Evolutionary conservation across 2,797 vertebrate genomes (phyloP), one percentile per base, ranked within the genome.

Genomic region (Lepus oiostolus): DNA sequence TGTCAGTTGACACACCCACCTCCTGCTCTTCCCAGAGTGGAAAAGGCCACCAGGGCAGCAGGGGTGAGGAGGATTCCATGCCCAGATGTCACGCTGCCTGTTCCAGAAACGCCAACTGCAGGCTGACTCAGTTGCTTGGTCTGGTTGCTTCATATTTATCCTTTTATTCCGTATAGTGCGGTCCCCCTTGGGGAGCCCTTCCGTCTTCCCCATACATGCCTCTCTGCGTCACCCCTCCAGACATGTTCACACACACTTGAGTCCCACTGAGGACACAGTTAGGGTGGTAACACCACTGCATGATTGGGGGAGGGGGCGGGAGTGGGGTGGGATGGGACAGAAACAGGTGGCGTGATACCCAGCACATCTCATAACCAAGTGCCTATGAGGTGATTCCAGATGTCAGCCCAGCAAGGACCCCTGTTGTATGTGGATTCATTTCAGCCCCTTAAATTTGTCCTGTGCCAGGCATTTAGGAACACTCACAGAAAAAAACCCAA

Each of bases 1-100:
- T 97, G 94, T 87, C 79, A 30, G 47, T 88, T 80, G 80, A 70
- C 24, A 83, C 7, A 63, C n/a, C 2, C 75, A 58, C 19, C 21
- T 75, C 60, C 60, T 83, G 5, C 50, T 95, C 77, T 85, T 83
- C 67, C 19, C 32, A 71, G 24, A 76, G n/a, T 30, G 7, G 54
- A 81, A 88, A 4, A 67, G 74, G 26, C 32, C 54, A 80, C 38
- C 50, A 30, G 54, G 63, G 30, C 12, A 16, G 26, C 28, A 21
- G n/a, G 50, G 30, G 38, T 4, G 13, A 32, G 52, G n/a, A 88
- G 22, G 52, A 38, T 71, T 75, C 76, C 26, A 58, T 30, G 11
- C 12, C n/a, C 3, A 50, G 35, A 75, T 0, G 7, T 65, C 12
- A 30, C 1, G 7, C 21, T 71, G 24, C 9, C 4, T 47, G 76